Conservation (phyloP, 2,113 vertebrate genomes). For the Mellivora capensis region DNA sequence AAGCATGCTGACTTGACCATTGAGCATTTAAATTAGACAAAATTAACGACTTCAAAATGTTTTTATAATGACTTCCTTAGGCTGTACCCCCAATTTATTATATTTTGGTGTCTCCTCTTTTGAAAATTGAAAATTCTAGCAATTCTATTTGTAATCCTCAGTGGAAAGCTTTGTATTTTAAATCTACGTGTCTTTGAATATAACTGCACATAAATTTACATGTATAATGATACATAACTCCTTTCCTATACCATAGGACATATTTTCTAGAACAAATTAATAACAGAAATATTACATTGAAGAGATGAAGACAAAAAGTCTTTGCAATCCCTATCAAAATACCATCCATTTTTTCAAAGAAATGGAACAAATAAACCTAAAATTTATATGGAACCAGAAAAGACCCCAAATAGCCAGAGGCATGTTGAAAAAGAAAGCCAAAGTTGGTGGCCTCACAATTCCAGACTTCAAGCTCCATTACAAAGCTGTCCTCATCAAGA, state of each 20-base stretch:
- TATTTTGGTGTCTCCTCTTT: conserved; percentile 29
- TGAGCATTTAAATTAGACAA: conserved; percentile 27
- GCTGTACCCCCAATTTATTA: neutral
- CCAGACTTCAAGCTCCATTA: no score
- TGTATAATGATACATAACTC: neutral
- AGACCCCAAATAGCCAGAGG: no score
- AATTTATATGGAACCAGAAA: no score
- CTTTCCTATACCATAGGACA: neutral
- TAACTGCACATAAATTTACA: conserved; percentile 1
- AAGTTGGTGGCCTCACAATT: no score
- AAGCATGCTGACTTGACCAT: conserved; percentile 17
- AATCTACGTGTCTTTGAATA: neutral
- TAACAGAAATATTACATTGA: neutral
- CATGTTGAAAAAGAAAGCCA: no score
- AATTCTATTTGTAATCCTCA: conserved; percentile 17
- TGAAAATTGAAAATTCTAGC: neutral
- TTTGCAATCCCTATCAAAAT: no score
- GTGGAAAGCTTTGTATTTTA: neutral
- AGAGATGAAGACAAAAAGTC: neutral
- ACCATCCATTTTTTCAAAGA: no score
- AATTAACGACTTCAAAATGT: conserved; percentile 26
- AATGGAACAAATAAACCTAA: no score
- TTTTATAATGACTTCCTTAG: neutral
- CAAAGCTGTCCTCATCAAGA: no score
- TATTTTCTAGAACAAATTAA: neutral